Evolutionary conservation across 2,797 vertebrate genomes (phyloP), one percentile per base, ranked within the genome.

Genomic region (Megaceryle alcyon): DNA sequence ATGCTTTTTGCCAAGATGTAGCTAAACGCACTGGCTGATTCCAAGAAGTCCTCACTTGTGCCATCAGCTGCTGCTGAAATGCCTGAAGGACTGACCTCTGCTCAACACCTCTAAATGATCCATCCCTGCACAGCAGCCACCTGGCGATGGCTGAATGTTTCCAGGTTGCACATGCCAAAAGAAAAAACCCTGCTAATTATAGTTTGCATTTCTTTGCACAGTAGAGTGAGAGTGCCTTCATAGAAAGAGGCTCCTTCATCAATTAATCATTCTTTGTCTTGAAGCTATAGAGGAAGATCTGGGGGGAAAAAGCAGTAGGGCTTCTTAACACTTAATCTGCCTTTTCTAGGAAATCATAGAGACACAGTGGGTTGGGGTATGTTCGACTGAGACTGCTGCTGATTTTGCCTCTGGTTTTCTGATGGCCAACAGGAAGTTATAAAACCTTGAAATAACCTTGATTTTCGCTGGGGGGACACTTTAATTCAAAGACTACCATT

Each of bases 81-180:
- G 16, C 37, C 86, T 65, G 31, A 68, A 87, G 59, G 57, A 16
- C 44, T 41, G 77, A 51, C 23, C 73, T 46, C 26, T 44, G 54
- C 66, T 60, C 65, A 28, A 9, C 12, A 29, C 41, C 77, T 37
- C 4, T 16, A 20, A 59, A 44, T 5, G 64, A 37, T 49, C 23
- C 78, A 35, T 20, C 37, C 75, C 31, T 41, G 6, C 10, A 2
- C 29, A 21, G 51, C 69, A 59, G 53, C 46, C 22, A 22, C 33
- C 33, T 3, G 1, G 73, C 60, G 28, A 10, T 3, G 1, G 1
- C 28, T 16, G 64, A 15, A 44, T 0, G 1, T 43, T 31, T 53
- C 14, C 59, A 59, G 71, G 60, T 29, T 65, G 23, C 3, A 17
- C 13, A 18, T 2, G 2, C 43, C 2, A 5, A 41, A 65, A 65